phyloP scores from a whole-genome alignment of 2,888 invertebrate species.

The Catocala fraxini region DNA sequence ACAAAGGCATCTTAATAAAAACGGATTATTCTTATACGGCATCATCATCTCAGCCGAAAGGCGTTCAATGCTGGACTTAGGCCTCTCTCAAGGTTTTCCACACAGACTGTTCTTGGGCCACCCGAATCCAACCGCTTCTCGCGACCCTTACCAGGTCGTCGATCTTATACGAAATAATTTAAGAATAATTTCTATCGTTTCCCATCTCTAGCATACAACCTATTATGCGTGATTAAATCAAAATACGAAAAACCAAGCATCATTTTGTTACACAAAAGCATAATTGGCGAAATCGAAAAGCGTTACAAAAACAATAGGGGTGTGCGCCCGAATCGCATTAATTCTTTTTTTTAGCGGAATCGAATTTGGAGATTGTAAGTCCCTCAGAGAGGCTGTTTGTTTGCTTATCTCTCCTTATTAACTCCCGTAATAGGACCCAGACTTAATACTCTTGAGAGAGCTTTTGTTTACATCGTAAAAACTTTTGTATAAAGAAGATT shows the following conservation, averaged over 20 bases:
- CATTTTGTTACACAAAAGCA: slow-evolving; percentile 39
- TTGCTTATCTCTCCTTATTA: slow-evolving; percentile 66
- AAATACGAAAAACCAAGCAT: slow-evolving; percentile 26
- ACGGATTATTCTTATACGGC: too few species aligned
- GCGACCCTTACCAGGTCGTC: too few species aligned
- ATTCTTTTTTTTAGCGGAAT: slow-evolving; percentile 53
- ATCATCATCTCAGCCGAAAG: too few species aligned
- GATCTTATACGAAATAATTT: neutral
- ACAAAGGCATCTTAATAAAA: too few species aligned
- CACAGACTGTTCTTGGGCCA: too few species aligned
- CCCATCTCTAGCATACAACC: slow-evolving; percentile 9
- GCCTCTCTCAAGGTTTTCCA: too few species aligned
- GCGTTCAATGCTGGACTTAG: too few species aligned
- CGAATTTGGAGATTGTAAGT: slow-evolving; percentile 39
- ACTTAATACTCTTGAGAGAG: slow-evolving; percentile 51
- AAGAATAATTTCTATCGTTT: neutral
- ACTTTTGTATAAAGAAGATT: slow-evolving; percentile 33
- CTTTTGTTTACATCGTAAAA: slow-evolving; percentile 36
- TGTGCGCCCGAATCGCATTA: slow-evolving; percentile 44
- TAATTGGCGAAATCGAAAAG: slow-evolving; percentile 41
- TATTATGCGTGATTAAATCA: slow-evolving; percentile 16
- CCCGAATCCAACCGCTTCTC: too few species aligned
- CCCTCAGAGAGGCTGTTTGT: slow-evolving; percentile 51
- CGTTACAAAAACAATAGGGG: slow-evolving; percentile 49
- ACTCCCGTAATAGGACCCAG: slow-evolving; percentile 59